Base-by-base conservation (phyloP, 2,797 vertebrate genomes). In the Epinephelus coioides region DNA sequence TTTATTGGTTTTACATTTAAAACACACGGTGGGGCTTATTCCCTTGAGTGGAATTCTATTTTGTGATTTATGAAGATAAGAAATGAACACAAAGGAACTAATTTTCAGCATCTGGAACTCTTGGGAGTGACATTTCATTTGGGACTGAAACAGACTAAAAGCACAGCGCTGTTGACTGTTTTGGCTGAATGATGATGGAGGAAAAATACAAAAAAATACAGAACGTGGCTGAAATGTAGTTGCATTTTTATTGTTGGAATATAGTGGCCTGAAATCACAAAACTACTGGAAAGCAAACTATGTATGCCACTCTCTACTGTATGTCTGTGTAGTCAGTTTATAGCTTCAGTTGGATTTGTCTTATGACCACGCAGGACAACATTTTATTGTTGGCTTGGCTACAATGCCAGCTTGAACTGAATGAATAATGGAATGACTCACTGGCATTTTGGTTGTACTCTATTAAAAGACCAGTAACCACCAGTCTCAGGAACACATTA, bases 1-100 rank as follows among this genome's bases (percentile, higher is more conserved):
- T 87, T 59, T 90, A 91, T 91, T 87, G 77, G 87, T 90, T 90
- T 91, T 84, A 81, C 78, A 75, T 91, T 89, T 87, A 86, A 86
- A 85, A 85, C 59, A 66, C 72, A 15, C 47, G 18, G 54, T 38
- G 66, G 73, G 53, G 55, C 65, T 21, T 30, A 64, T 68, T 86
- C 81, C 87, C 84, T 18, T 15, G 65, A 86, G 82, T 74, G 67
- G 77, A 74, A 83, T 83, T 73, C 56, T 82, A 49, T 78, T 89
- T 62, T 69, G 71, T 84, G 84, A 88, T 88, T 88, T 83, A 82
- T 78, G 78, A 87, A 83, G 79, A 84, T 71, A 81, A 80, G 74
- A 78, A 73, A 67, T 50, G 67, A 89, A 83, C 73, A 86, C 73
- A 85, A 79, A 84, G 72, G 23, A 74, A 86, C 68, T 82, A 61